These are phyloP conservation scores for Phaonia tiefii DNA, from an alignment of 2,888 invertebrate species.

Conservation along the genomic window DNA sequence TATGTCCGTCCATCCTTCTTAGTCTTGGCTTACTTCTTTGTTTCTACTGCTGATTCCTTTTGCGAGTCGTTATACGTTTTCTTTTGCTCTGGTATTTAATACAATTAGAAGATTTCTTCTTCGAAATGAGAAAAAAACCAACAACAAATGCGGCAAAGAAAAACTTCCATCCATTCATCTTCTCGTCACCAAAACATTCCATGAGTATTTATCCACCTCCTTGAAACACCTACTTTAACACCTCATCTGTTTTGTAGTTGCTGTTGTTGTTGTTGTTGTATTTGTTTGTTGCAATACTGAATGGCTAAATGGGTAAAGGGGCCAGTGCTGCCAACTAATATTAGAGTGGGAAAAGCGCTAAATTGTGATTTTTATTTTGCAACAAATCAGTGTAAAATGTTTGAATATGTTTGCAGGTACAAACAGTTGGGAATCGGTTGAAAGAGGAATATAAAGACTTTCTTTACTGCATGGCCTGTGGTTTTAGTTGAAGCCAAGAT, in stretches of 20 bases:
- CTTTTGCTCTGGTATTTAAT: conserved; percentile 58
- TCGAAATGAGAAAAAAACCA: background rate
- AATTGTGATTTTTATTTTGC: no score
- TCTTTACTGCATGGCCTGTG: no score
- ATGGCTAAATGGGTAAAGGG: background rate
- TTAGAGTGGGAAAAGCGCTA: no score
- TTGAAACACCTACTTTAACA: conserved; percentile 67
- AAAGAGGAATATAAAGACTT: no score
- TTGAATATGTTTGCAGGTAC: no score
- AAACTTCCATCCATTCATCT: conserved; percentile 60
- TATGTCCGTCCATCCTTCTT: background rate
- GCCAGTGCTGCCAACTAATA: background rate
- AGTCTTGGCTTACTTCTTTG: conserved; percentile 30
- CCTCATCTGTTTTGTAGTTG: conserved; percentile 63
- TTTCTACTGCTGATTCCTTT: conserved; percentile 70
- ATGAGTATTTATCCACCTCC: conserved; percentile 54
- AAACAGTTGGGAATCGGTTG: no score
- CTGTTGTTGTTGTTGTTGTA: no score
- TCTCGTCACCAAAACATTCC: conserved; percentile 54
- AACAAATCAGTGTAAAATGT: no score
- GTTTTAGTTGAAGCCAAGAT: no score
- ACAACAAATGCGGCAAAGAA: conserved; percentile 4
- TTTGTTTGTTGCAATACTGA: background rate
- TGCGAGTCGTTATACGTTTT: conserved; percentile 54
- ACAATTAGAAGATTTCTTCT: conserved; percentile 60